Evolutionary conservation across 2,113 vertebrate species (phyloP).

Genomic region (Paraplagusia blochii): DNA sequence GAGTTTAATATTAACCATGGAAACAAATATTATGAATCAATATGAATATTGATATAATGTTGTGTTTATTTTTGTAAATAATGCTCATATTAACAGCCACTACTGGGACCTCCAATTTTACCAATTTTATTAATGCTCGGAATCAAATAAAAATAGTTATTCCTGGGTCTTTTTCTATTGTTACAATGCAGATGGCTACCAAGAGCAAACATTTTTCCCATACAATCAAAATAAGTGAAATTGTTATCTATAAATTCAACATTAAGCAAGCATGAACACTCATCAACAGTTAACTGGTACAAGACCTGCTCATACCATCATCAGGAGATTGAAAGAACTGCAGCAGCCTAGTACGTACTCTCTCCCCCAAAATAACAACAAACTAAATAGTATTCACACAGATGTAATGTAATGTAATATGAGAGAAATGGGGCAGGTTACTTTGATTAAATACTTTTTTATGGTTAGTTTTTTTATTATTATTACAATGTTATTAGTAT

Average conservation of each 20-base stretch:
- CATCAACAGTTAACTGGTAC: constrained; percentile 32
- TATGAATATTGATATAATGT: constrained; percentile 14
- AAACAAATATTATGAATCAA: constrained; percentile 9
- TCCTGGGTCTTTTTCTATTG: no score
- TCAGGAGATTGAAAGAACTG: constrained; percentile 6
- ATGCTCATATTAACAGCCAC: no score
- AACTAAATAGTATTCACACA: constrained; percentile 41
- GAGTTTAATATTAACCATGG: constrained; percentile 26
- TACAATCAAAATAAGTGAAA: constrained; percentile 21
- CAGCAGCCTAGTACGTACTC: constrained; percentile 43
- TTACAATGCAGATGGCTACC: no score
- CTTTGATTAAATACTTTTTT: constrained; percentile 47
- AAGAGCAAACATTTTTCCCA: background rate
- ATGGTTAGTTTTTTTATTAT: constrained; percentile 36
- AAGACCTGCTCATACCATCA: constrained; percentile 72
- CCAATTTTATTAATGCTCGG: no score
- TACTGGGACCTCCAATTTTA: no score
- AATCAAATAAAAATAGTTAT: no score
- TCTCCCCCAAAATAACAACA: constrained; percentile 36
- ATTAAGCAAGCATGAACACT: constrained; percentile 26
- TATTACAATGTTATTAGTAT: constrained; percentile 57
- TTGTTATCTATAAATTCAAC: constrained; percentile 39
- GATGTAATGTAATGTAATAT: no score
- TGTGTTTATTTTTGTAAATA: constrained; percentile 22
- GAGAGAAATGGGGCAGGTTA: constrained; percentile 8